Base-by-base conservation (phyloP, 2,797 vertebrate genomes). In the Scolopax rusticola region DNA sequence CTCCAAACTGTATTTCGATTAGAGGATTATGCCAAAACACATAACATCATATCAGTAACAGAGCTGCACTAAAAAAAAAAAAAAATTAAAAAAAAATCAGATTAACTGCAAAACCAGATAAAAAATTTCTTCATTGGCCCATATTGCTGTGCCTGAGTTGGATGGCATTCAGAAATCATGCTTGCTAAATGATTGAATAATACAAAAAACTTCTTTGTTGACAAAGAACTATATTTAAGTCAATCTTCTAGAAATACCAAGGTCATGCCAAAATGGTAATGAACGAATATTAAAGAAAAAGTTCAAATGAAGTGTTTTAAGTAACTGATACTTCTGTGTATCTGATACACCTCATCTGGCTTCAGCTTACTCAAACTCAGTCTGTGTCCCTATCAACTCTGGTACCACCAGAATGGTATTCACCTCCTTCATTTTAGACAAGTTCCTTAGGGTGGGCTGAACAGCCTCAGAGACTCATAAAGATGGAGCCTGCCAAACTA, bases 11-110 rank as follows among this genome's bases (percentile, higher is more conserved):
- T 68, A 84, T 87, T 96, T 94, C 0, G 0, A 61, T 83, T 74
- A 93, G 24, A 91, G 18, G 56, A 68, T 90, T 94, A 94, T 89
- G 93, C 84, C 91, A 94, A 95, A 96, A 93, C 61, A 90, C 75
- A 83, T 76, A 81, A 78, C 84, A 70, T 48, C 38, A 28, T 81
- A 88, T 91, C 71, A 75, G 70, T 95, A 84, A 82, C 76, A 93
- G 51, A 89, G 32, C 71, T 73, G n/a, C 63, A 91, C 28, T 56
- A 60, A 88, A 81, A 89, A 76, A 60, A 76, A 60, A 63, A 57
- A 88, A 36, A 36, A 36, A 36, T 33, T 33, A 84, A 89, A 76
- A 54, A 61, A 65, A 84, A 81, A 70, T 47, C 41, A 77, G 64
- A 91, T 90, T 86, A 94, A 95, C 40, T 85, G 41, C 25, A 95